Evolutionary conservation across 2,888 invertebrate species (phyloP), one percentile per base, ranked within the genome.

Genomic region (Dascillus cervinus): DNA sequence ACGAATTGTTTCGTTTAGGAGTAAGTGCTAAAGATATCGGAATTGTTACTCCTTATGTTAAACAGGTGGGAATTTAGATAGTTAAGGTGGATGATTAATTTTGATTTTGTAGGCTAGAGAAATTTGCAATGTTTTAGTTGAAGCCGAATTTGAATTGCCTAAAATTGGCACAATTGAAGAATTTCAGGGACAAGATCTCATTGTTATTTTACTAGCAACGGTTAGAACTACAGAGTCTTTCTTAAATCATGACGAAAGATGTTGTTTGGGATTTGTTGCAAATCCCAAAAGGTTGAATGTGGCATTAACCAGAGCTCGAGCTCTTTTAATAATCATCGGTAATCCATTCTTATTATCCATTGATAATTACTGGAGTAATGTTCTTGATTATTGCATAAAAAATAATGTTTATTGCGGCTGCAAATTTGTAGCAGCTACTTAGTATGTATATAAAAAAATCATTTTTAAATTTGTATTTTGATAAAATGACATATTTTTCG

Each of bases 121-220:
- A n/a, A 74, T 83, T 14, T 66, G 74, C 22, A 52, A 65, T 22
- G 53, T 79, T 33, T 56, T 81, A 9, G 50, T 55, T 13, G 69
- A 70, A 28, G 63, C 67, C 12, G 69, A 69, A 26, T 65, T 73
- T 11, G 66, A 1, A n/a, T n/a, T n/a, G n/a, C n/a, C n/a, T n/a
- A n/a, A n/a, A n/a, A n/a, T n/a, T n/a, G n/a, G n/a, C n/a, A 81
- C 83, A 3, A 84, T 88, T 1, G 88, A 90, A 63, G 88, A 88
- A 54, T 87, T 88, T 55, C 89, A 90, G 64, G 87, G 87, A 1
- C 84, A 85, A 60, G 88, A 89, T 58, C 69, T 75, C 35, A 71
- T 73, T 43, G 73, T 82, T 1, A 79, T 89, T 29, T 72, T 89
- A 12, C 64, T 89, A 20, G 83, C 86, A 1, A 80, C 83, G 0